Percentiles rank a stretch among this genome's conserved stretches.
Conservation (phyloP, 1,140 invertebrate genomes). For the Orius insidiosus region DNA sequence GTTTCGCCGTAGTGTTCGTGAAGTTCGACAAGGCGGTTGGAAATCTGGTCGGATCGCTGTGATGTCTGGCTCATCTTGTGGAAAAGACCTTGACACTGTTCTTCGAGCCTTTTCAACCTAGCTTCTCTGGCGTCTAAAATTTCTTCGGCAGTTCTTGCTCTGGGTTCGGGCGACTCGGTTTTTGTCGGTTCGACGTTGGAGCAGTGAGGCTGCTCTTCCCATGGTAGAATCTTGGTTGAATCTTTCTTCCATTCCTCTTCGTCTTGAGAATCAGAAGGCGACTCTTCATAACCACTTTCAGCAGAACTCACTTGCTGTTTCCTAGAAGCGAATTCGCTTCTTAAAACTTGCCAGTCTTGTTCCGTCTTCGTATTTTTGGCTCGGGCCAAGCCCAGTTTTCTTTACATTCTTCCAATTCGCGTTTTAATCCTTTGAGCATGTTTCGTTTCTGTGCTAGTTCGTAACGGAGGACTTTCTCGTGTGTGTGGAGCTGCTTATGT, state of each 20-base stretch:
- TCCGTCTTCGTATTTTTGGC: slow-evolving; percentile 74
- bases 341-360: slow-evolving; percentile 59
- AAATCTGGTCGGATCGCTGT: slow-evolving; percentile 37
- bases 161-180: background rate
- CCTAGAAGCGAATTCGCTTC: slow-evolving; percentile 61
- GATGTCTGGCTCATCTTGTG: slow-evolving; percentile 43
- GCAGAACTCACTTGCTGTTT: slow-evolving; percentile 32
- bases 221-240: background rate
- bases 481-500: slow-evolving; percentile 70
- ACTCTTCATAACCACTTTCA: slow-evolving; percentile 23
- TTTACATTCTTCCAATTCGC: slow-evolving; percentile 67
- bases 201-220: background rate
- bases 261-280: slow-evolving; percentile 10
- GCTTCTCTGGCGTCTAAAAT: slow-evolving; percentile 38
- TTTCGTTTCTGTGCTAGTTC: slow-evolving; percentile 76
- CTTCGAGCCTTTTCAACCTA: slow-evolving; percentile 46
- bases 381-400: slow-evolving; percentile 68
- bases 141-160: slow-evolving; percentile 30
- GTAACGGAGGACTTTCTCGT: slow-evolving; percentile 72
- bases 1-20: slow-evolving; percentile 27
- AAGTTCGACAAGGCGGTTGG: slow-evolving; percentile 31
- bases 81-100: slow-evolving; percentile 44
- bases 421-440: slow-evolving; percentile 62
- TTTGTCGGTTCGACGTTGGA: background rate
- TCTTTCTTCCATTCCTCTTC: slow-evolving; percentile 1